Conservation (phyloP, 2,888 invertebrate species). For the Sipha maydis region DNA sequence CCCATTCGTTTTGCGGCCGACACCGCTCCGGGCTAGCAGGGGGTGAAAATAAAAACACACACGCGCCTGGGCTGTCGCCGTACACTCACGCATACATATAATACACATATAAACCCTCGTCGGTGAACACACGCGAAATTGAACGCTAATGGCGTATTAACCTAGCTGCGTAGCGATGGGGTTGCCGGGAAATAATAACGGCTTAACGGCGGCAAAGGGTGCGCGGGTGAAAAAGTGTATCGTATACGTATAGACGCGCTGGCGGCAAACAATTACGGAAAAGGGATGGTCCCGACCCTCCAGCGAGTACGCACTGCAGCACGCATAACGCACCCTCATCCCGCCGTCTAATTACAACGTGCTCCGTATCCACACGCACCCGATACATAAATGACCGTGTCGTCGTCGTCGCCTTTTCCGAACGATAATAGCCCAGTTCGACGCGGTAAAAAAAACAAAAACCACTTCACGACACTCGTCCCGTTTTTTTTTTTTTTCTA, state of each 20-base stretch:
- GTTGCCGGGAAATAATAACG: constrained; percentile 35
- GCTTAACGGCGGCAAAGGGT: not conserved
- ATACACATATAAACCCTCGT: constrained; percentile 6
- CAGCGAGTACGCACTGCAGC: too few relatives aligned
- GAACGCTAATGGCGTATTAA: constrained; percentile 60
- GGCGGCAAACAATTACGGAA: constrained; percentile 39
- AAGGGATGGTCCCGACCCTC: constrained; percentile 7
- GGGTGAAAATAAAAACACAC: constrained; percentile 1
- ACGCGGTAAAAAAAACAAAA: not conserved
- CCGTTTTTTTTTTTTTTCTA: not conserved
- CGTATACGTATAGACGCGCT: too few relatives aligned
- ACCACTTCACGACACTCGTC: constrained; percentile 3
- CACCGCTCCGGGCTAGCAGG: not conserved
- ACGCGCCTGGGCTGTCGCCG: not conserved
- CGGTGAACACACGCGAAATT: constrained; percentile 26
- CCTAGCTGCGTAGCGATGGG: constrained; percentile 3
- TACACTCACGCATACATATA: not conserved
- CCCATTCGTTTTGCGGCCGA: constrained; percentile 8
- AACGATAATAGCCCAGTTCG: not conserved
- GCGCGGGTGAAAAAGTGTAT: not conserved
- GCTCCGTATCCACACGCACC: not conserved
- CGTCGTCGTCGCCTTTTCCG: not conserved
- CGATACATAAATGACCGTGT: not conserved
- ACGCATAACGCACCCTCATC: not conserved
- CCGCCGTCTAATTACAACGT: constrained; percentile 1